Base-by-base conservation (phyloP, 2,113 vertebrate genomes). In the Podiceps cristatus region DNA sequence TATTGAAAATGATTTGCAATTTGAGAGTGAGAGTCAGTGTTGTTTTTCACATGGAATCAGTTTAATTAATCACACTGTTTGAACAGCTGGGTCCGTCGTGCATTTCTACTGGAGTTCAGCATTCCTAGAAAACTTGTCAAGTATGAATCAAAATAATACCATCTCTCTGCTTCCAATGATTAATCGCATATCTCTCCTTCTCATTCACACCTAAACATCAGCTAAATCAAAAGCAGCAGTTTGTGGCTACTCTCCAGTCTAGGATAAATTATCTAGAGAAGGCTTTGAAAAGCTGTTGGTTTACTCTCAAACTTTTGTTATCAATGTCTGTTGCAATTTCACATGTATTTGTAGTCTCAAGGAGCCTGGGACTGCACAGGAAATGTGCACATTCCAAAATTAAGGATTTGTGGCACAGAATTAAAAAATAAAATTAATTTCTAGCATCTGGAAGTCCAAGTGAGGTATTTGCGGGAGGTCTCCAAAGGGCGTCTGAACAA, bases 11-110 rank as follows among this genome's bases (percentile, higher is more conserved):
- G 94, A 97, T 98, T 98, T 98, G 97, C 97, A 98, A 97, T 98
- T 97, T 92, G 98, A 98, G 98, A 98, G 97, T 42, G 90, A 97
- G 98, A 98, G 96, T 82, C 81, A 97, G 98, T 98, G 99, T 99
- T 99, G 98, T 99, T 99, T 99, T 99, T 99, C 99, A 99, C 99
- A 98, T 98, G 99, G 99, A 99, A 99, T 99, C 99, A 98, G 99
- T 99, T 99, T 99, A 99, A 99, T 99, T 99, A 99, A 99, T 99
- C 99, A 99, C 98, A 96, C 95, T 99, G 99, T 99, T 99, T 99
- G 98, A 99, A 99, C 99, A 99, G 99, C 99, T 99, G 99, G 98
- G 97, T 98, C 98, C 91, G 60, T 98, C 98, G 97, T 98, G 86
- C 98, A 97, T 97, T 98, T 98, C 98, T 86, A n/a, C 97, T 97